These are phyloP conservation scores for Heliconius aoede DNA, from an alignment of 2,888 invertebrate species.

Conservation along the genomic window DNA sequence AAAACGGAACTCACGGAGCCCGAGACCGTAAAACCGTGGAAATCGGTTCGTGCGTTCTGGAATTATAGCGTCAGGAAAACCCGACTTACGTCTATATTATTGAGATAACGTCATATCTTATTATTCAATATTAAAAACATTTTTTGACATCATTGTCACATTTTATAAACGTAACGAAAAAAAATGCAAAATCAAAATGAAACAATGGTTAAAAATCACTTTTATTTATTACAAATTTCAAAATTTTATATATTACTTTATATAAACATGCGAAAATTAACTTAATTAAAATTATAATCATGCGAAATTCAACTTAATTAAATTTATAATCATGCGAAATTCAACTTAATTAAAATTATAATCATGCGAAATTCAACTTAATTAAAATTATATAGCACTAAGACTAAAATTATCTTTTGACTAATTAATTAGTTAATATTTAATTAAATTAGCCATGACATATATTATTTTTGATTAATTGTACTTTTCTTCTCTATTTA, in stretches of 20 bases:
- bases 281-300: too few relatives aligned
- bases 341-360: slow-evolving; percentile 4
- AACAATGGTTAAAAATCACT: neutral
- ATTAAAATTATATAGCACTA: neutral
- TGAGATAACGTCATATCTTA: slow-evolving; percentile 9
- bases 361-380: too few relatives aligned
- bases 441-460: neutral
- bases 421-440: too few relatives aligned
- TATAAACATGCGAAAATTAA: too few relatives aligned
- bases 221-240: neutral
- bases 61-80: slow-evolving; percentile 51
- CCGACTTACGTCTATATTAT: too few relatives aligned
- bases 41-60: too few relatives aligned
- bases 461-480: neutral
- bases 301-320: too few relatives aligned
- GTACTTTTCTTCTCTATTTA: neutral
- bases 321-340: neutral
- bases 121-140: neutral
- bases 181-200: slow-evolving; percentile 11
- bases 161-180: neutral
- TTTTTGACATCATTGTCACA: neutral
- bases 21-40: too few relatives aligned
- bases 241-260: too few relatives aligned
- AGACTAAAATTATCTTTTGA: slow-evolving; percentile 5
- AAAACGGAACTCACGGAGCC: too few relatives aligned